These are phyloP conservation scores for Sebastes taczanowskii DNA, from an alignment of 2,797 vertebrate genomes.

Conservation along the genomic window DNA sequence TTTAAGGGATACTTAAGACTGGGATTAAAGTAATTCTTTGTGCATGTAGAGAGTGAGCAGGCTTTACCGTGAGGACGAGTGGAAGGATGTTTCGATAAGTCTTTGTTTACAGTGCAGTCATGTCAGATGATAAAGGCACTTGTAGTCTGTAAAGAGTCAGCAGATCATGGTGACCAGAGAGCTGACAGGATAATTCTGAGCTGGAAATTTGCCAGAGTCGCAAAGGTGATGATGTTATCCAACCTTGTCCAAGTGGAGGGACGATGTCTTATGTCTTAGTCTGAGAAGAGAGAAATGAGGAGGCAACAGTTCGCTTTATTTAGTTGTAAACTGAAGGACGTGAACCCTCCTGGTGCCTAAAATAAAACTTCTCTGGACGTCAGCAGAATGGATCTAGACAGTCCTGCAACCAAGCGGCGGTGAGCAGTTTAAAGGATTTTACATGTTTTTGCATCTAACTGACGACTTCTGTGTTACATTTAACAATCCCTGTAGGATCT, in stretches of 20 bases:
- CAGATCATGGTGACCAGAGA: neutral
- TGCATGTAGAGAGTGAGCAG: neutral
- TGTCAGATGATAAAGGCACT: neutral
- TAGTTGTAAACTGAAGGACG: neutral
- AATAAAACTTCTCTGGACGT: neutral
- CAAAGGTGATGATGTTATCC: neutral
- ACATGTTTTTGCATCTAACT: neutral
- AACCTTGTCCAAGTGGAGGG: neutral
- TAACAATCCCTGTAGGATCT: neutral
- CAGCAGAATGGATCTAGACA: constrained; percentile 47
- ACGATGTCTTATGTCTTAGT: neutral
- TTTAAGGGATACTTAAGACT: neutral
- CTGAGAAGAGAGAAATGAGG: neutral
- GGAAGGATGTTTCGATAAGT: constrained; percentile 4
- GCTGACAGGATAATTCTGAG: neutral
- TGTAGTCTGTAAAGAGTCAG: neutral
- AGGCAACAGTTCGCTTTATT: neutral
- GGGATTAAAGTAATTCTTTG: neutral
- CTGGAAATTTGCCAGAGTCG: neutral
- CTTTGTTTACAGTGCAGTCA: constrained; percentile 1
- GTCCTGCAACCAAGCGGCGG: constrained; percentile 35
- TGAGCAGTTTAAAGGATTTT: constrained; percentile 39
- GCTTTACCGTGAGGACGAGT: neutral
- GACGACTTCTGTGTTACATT: neutral
- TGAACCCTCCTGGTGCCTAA: neutral